Conservation (phyloP, 2,113 vertebrate species). For the Guaruba guarouba region DNA sequence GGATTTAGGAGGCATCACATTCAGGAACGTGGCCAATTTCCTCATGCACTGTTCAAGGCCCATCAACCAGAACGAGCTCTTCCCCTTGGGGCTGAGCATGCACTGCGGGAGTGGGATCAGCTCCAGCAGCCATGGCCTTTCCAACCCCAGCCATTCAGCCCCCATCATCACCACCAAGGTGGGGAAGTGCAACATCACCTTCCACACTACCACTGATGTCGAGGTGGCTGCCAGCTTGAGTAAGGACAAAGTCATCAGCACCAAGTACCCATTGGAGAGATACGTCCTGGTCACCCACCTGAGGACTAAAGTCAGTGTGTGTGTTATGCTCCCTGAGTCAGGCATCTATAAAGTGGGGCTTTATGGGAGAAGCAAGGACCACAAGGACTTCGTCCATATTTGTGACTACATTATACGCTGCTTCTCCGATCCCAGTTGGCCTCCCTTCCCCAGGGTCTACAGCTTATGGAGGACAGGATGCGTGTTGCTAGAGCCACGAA, state of each 20-base stretch:
- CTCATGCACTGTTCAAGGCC: slow-evolving; percentile 71
- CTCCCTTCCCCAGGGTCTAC: slow-evolving; percentile 77
- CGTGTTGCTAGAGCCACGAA: slow-evolving; percentile 78
- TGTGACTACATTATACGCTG: slow-evolving; percentile 79
- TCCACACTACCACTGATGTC: slow-evolving; percentile 5
- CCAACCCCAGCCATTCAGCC: slow-evolving; percentile 72
- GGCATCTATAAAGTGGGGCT: slow-evolving; percentile 76
- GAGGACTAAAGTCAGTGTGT: slow-evolving; percentile 77
- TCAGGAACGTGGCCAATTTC: slow-evolving; percentile 78
- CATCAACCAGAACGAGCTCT: slow-evolving; percentile 60
- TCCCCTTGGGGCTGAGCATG: slow-evolving; percentile 70
- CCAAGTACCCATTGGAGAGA: slow-evolving; percentile 56
- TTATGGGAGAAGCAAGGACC: slow-evolving; percentile 60
- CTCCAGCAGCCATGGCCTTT: slow-evolving; percentile 66
- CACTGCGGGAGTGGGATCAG: slow-evolving; percentile 76
- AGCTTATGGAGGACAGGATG: slow-evolving; percentile 78
- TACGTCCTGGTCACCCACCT: slow-evolving; percentile 77
- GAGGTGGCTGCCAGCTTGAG: slow-evolving; percentile 37
- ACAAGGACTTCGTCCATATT: slow-evolving; percentile 69
- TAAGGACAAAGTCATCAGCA: slow-evolving; percentile 16
- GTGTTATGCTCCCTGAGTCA: slow-evolving; percentile 44
- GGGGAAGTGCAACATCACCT: slow-evolving; percentile 81
- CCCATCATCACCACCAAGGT: slow-evolving; percentile 74
- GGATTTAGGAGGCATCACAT: slow-evolving; percentile 65
- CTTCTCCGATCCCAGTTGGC: slow-evolving; percentile 24